Percentiles rank a stretch among this genome's conserved stretches.
Conservation (phyloP, 1,140 invertebrate genomes). For the Meloidogyne hapla region DNA sequence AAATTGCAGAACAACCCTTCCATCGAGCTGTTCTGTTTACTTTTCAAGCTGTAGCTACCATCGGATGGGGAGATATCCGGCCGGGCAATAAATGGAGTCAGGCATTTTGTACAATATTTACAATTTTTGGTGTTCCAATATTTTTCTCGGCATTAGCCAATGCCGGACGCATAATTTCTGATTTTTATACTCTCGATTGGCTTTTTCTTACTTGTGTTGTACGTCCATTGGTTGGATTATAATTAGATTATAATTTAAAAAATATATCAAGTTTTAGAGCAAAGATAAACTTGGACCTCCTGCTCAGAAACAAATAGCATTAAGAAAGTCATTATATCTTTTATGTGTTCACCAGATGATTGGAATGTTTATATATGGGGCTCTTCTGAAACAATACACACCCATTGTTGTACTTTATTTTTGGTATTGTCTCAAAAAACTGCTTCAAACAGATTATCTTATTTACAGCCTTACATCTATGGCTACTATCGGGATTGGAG, state of each 20-base stretch:
- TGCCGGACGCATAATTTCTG: conserved; percentile 15
- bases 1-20: background rate
- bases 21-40: background rate
- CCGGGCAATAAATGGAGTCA: conserved; percentile 20
- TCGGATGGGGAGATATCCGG: conserved; percentile 26
- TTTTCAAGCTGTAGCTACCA: conserved; percentile 17
- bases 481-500: conserved; percentile 25
- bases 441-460: background rate
- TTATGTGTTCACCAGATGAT: conserved; percentile 23
- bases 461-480: conserved; percentile 21
- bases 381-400: conserved; percentile 16
- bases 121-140: conserved; percentile 25
- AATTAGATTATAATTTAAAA: background rate
- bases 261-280: background rate
- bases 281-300: background rate
- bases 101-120: conserved; percentile 22
- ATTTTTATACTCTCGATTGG: conserved; percentile 28
- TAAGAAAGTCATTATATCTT: conserved; percentile 3
- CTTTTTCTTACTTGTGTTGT: conserved; percentile 31
- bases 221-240: conserved; percentile 6
- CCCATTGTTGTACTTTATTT: conserved; percentile 18
- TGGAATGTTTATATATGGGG: conserved; percentile 7
- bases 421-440: too few relatives aligned
- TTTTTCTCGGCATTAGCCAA: conserved; percentile 33
- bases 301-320: conserved; percentile 12